Evolutionary conservation across 2,888 invertebrate species (phyloP), one percentile per base, ranked within the genome.

Genomic region (Anarsia innoxiella): DNA sequence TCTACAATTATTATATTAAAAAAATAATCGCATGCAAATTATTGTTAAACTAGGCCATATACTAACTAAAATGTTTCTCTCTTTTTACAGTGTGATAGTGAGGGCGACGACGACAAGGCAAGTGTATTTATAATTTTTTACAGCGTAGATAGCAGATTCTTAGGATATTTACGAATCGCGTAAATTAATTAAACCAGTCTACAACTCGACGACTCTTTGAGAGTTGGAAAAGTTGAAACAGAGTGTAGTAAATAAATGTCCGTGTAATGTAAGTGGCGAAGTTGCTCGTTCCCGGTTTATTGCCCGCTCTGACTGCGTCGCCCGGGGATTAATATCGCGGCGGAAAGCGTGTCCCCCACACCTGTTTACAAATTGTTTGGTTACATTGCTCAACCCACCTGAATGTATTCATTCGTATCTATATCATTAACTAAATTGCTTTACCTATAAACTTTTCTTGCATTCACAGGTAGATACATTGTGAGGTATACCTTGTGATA

Each of bases 41-140:
- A n/a, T n/a, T n/a, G n/a, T n/a, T n/a, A n/a, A n/a, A n/a, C n/a
- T n/a, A n/a, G n/a, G n/a, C n/a, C n/a, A n/a, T n/a, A n/a, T n/a
- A 31, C 26, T 36, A 36, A 36, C 30, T n/a, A 30, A 28, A 37
- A 41, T 31, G 69, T 77, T 78, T 83, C 84, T 79, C 84, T 79
- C 77, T 76, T 85, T 76, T 91, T 90, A 55, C 90, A 94, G 94
- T 94, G 94, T 93, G 94, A 94, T 93, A 94, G 93, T 89, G 93
- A 93, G 89, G 93, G 92, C 86, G 93, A 93, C 87, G 94, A 93
- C 86, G 94, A 93, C 88, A 94, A 93, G 93, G 94, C 92, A 87
- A 89, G 91, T 82, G 62, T 47, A 52, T 56, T 62, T 51, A 54
- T 61, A 58, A 56, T 64, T 62, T 49, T 42, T 44, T 41, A 53